Base-by-base conservation (phyloP, 2,888 invertebrate genomes). In the Zootermopsis nevadensis region DNA sequence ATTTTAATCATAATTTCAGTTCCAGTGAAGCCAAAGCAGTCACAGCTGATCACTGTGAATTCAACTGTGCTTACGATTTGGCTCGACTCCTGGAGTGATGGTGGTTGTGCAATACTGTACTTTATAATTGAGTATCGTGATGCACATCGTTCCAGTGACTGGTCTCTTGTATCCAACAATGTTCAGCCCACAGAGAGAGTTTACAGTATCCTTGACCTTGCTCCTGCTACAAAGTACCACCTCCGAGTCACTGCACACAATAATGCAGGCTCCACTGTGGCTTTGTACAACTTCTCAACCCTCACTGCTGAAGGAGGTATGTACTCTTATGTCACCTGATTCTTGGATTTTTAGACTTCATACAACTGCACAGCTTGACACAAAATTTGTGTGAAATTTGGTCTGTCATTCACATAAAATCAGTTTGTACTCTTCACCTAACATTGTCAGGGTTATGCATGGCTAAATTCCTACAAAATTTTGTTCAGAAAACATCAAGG, bases 41-140 rank as follows among this genome's bases (percentile, higher is more conserved):
- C 94, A 0, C 95, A 95, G 88, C 94, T 95, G 93, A 92, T 95
- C 89, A 96, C 96, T 0, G 93, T 96, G 87, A 97, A 97, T 88
- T 94, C 96, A 0, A 96, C 97, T 0, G 95, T 96, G 83, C 96
- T 96, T 81, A 96, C 96, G 0, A 93, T 96, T 35, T 96, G 96
- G 94, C 89, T 97, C 86, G 96, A 96, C 89, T 94, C 95, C 0
- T 97, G 97, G 97, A 95, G 95, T 60, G 96, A 97, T 87, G 96
- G 96, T 0, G 97, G 97, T 33, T 97, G 97, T 88, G 96, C 96
- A 3, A 96, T 97, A 85, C 92, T 95, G 15, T 95, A 96, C 90
- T 97, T 96, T 88, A 94, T 95, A 86, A 93, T 97, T 67, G 96
- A 97, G 88, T 97, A 96, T 88, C 90, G 93, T 84, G 92, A 93